A percentile compares a stretch with the other conserved stretches of the same genome.
Conservation (phyloP, 2,113 vertebrate species). For the Dascyllus trimaculatus region DNA sequence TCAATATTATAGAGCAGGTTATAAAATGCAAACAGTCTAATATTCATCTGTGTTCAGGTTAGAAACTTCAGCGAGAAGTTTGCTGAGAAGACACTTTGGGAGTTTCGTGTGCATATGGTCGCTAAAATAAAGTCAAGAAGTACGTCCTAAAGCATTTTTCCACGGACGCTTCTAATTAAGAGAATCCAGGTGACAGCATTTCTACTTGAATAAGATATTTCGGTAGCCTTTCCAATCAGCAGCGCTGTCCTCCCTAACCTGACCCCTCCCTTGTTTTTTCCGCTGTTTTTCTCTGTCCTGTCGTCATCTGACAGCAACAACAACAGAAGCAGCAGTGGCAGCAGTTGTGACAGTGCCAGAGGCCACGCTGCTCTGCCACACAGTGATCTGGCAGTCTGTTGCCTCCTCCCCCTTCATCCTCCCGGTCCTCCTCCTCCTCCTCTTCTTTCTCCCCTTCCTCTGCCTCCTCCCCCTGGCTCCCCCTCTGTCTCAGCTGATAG, state of each 20-base stretch:
- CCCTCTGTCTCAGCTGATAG: constrained; percentile 62
- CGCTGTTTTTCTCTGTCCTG: constrained; percentile 52
- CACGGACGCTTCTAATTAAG: constrained; percentile 14
- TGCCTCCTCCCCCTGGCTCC: not conserved
- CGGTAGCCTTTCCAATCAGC: constrained; percentile 17
- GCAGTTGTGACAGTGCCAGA: constrained; percentile 64
- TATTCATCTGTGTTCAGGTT: constrained; percentile 6
- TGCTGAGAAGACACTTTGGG: not conserved
- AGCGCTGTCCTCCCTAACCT: constrained; percentile 21
- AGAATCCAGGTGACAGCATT: constrained; percentile 36
- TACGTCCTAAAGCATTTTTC: not conserved
- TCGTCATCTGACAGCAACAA: constrained; percentile 63
- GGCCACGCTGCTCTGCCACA: constrained; percentile 66
- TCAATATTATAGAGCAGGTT: not conserved
- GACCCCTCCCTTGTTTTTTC: constrained; percentile 42
- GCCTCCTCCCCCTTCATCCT: constrained; percentile 23
- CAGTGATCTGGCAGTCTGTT: constrained; percentile 70
- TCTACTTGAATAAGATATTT: constrained; percentile 33
- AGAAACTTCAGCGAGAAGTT: not conserved
- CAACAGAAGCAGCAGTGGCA: constrained; percentile 41
- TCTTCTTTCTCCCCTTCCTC: not conserved
- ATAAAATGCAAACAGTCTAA: not conserved
- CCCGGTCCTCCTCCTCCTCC: not conserved
- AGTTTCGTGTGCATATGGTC: not conserved
- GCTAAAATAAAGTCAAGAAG: constrained; percentile 2